Percentiles rank a stretch among this genome's conserved stretches.
Evolutionary conservation across 2,797 vertebrate species (phyloP).

Genomic region (Sardinella longiceps): DNA sequence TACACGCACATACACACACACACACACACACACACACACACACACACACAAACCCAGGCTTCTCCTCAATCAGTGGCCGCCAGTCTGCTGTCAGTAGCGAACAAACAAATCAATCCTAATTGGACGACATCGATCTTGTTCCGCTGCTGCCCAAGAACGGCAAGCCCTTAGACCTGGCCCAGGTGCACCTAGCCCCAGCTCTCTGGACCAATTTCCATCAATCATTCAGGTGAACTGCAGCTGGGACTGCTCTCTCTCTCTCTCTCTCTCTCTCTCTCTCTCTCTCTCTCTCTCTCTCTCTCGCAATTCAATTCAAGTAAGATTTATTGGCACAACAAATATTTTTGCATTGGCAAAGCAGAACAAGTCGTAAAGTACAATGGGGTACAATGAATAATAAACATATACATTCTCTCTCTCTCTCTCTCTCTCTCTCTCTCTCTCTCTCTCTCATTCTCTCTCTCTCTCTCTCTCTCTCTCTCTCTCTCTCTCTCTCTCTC

Average conservation of each 20-base stretch:
- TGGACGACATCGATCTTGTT: background rate
- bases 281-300: too few species aligned
- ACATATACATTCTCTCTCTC: too few species aligned
- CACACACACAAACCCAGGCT: background rate
- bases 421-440: too few species aligned
- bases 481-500: too few species aligned
- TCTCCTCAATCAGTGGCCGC: background rate
- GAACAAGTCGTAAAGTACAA: too few species aligned
- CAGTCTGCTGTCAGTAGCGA: slow-evolving; percentile 32
- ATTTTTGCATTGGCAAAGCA: too few species aligned
- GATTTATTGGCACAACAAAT: too few species aligned
- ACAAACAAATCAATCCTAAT: slow-evolving; percentile 38
- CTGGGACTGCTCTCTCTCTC: background rate
- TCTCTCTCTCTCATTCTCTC: too few species aligned
- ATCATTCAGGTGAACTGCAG: background rate
- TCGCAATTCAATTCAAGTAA: too few species aligned
- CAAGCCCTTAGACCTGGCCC: background rate
- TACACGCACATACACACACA: background rate
- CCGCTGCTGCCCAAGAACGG: background rate
- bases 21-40: background rate
- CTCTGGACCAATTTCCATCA: slow-evolving; percentile 14
- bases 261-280: too few species aligned
- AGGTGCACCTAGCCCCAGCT: slow-evolving; percentile 8
- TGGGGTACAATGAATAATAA: too few species aligned
- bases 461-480: too few species aligned